Percentiles rank a stretch among this genome's conserved stretches.
phyloP scores from a whole-genome alignment of 2,797 vertebrate species.

The Parauchenoglanis punctatus region DNA sequence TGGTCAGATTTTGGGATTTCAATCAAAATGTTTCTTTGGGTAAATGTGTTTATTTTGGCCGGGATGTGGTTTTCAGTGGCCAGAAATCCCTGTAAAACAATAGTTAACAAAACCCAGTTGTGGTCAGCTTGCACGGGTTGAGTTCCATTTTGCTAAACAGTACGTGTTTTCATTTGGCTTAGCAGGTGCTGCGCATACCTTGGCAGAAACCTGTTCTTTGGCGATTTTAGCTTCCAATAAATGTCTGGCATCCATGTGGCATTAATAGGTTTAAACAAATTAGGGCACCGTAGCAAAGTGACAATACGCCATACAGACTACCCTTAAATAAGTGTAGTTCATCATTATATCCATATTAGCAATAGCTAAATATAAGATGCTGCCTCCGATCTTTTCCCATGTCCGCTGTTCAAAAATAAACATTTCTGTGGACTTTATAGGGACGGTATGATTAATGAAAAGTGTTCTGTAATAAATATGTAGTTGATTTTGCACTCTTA shows the following conservation, averaged over 20 bases:
- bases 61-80: background rate
- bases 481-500: background rate
- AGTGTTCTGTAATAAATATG: background rate
- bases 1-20: background rate
- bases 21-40: background rate
- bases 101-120: background rate
- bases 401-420: background rate
- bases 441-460: background rate
- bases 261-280: background rate
- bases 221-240: background rate
- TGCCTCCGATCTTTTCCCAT: background rate
- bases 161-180: background rate
- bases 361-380: background rate
- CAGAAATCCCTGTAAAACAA: background rate
- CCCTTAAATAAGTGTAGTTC: background rate
- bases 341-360: background rate
- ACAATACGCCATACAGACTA: background rate
- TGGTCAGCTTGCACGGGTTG: background rate
- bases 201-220: background rate
- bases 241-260: background rate
- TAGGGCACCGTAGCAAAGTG: background rate
- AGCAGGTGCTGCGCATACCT: background rate
- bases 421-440: background rate
- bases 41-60: background rate
- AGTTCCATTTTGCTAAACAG: background rate